These are phyloP conservation scores for Tenualosa ilisha DNA, from an alignment of 2,797 vertebrate genomes.

Conservation along the genomic window DNA sequence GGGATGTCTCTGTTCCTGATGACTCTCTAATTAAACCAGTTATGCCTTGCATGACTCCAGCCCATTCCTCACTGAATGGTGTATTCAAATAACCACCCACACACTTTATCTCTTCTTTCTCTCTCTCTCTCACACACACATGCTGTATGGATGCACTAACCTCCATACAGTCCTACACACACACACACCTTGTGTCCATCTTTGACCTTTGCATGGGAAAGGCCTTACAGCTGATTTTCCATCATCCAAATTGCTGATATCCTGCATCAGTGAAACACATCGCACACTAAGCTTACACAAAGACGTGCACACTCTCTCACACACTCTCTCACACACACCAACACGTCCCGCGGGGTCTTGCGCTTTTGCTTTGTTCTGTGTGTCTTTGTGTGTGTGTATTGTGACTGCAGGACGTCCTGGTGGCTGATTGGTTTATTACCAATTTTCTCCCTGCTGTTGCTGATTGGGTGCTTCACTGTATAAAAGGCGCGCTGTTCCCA, in stretches of 20 bases:
- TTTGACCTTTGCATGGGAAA: not conserved
- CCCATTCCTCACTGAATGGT: not conserved
- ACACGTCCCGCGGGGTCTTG: not conserved
- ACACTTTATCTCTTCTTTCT: not conserved
- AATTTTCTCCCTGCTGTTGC: too few species aligned
- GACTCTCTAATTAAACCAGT: not conserved
- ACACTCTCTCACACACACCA: not conserved
- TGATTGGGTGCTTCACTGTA: too few species aligned
- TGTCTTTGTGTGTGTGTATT: too few species aligned
- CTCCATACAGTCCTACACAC: not conserved
- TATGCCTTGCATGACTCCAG: not conserved
- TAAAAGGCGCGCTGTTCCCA: too few species aligned
- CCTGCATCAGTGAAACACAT: not conserved
- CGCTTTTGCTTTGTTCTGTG: too few species aligned
- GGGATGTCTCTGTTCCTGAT: not conserved
- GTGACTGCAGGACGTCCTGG: too few species aligned
- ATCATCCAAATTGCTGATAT: too few species aligned
- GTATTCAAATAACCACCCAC: not conserved
- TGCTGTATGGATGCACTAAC: not conserved
- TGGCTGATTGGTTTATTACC: too few species aligned
- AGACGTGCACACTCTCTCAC: not conserved
- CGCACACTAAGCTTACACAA: not conserved
- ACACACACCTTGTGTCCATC: not conserved
- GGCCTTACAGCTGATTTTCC: not conserved
- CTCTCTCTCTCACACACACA: conserved; percentile 4